These are phyloP conservation scores for Asarcornis scutulata DNA, from an alignment of 2,113 vertebrate species.

Conservation along the genomic window DNA sequence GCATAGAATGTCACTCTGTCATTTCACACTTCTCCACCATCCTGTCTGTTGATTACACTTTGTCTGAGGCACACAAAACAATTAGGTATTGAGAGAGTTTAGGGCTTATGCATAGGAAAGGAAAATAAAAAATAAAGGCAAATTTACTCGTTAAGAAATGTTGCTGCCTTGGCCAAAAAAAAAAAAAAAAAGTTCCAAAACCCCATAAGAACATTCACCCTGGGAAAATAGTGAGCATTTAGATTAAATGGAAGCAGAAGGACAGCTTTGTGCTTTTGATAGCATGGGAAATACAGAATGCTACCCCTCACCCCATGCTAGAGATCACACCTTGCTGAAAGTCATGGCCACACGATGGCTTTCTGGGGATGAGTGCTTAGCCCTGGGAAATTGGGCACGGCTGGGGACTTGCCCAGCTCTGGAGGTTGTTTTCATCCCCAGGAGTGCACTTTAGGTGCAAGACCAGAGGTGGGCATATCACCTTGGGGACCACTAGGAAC, in stretches of 20 bases:
- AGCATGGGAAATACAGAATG: background rate
- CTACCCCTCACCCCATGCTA: fast-evolving
- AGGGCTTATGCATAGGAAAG: background rate
- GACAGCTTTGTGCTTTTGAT: background rate
- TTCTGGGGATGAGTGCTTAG: background rate
- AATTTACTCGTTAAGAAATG: background rate
- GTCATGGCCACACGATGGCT: fast-evolving
- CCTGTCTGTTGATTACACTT: conserved; percentile 53
- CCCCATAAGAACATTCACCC: background rate
- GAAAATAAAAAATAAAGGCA: background rate
- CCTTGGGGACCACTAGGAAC: background rate
- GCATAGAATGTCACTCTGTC: conserved; percentile 64
- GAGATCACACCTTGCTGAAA: background rate
- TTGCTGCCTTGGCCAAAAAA: conserved; percentile 9
- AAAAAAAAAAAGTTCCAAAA: background rate
- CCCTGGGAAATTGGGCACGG: background rate
- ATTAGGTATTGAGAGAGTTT: conserved; percentile 54
- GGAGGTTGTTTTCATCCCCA: background rate
- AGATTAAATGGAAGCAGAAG: background rate
- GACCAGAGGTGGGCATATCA: background rate
- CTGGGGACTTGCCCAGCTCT: background rate
- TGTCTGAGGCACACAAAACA: conserved; percentile 53
- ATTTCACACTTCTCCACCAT: conserved; percentile 61
- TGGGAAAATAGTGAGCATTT: background rate
- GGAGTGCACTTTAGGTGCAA: background rate